Conservation (phyloP, 2,797 vertebrate genomes). For the Urosaurus nigricauda region DNA sequence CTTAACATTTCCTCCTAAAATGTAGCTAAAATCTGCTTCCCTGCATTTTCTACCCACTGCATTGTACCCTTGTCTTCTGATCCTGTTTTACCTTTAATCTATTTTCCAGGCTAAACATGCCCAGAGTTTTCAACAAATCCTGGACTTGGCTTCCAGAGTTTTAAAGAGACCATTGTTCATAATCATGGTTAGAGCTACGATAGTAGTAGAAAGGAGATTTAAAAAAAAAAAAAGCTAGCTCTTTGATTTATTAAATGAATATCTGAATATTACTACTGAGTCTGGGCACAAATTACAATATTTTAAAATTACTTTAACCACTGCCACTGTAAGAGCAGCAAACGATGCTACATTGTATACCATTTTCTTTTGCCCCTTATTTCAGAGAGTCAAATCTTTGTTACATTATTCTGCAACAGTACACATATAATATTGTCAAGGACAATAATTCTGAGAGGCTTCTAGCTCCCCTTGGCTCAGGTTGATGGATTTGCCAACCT, state of each 20-base stretch:
- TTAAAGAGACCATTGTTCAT: neutral
- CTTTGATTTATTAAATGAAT: neutral
- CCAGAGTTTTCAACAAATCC: neutral
- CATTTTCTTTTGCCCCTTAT: neutral
- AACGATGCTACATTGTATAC: neutral
- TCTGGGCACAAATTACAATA: neutral
- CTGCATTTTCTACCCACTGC: neutral
- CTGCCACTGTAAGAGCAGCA: neutral
- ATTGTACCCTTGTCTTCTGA: neutral
- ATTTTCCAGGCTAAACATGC: neutral
- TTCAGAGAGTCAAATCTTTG: constrained; percentile 22
- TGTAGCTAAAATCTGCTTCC: neutral
- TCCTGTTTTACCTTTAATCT: neutral
- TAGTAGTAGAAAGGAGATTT: neutral
- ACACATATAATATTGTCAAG: neutral
- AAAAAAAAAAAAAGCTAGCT: neutral
- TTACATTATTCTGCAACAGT: neutral
- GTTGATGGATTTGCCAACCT: constrained; percentile 34
- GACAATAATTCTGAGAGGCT: constrained; percentile 27
- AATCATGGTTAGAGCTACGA: neutral
- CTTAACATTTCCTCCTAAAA: neutral
- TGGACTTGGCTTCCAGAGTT: neutral
- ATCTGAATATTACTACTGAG: neutral
- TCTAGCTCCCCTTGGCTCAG: constrained; percentile 12
- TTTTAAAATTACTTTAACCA: neutral